These are phyloP conservation scores for Peromyscus eremicus DNA, from an alignment of 2,797 vertebrate genomes.

Conservation along the genomic window DNA sequence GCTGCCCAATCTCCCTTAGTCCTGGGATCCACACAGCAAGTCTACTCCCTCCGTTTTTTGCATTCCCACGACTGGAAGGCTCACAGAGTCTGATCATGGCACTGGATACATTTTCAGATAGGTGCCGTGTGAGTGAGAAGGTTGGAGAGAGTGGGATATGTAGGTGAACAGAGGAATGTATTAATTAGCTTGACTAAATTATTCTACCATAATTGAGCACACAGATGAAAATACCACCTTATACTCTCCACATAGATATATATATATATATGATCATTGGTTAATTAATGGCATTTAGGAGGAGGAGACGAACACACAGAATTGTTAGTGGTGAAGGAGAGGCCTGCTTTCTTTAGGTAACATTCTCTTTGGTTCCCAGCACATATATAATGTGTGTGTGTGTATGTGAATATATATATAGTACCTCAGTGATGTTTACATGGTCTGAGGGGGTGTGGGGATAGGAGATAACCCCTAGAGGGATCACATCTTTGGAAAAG, in stretches of 20 bases:
- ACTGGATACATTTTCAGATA: background rate
- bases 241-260: background rate
- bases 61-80: background rate
- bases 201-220: background rate
- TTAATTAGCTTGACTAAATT: background rate
- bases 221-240: background rate
- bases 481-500: slow-evolving; percentile 50
- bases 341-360: background rate
- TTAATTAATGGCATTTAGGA: background rate
- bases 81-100: background rate
- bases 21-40: background rate
- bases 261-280: background rate
- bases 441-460: background rate
- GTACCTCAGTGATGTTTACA: background rate
- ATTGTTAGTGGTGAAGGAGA: background rate
- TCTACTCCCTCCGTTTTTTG: background rate
- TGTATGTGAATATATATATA: too few relatives aligned
- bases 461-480: background rate
- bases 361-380: background rate
- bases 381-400: too few relatives aligned
- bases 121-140: background rate
- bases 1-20: fast-evolving
- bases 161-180: background rate
- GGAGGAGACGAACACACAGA: background rate
- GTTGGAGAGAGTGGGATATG: background rate